These are phyloP conservation scores for Leguminivora glycinivorella DNA, from an alignment of 1,140 invertebrate species.

Conservation along the genomic window DNA sequence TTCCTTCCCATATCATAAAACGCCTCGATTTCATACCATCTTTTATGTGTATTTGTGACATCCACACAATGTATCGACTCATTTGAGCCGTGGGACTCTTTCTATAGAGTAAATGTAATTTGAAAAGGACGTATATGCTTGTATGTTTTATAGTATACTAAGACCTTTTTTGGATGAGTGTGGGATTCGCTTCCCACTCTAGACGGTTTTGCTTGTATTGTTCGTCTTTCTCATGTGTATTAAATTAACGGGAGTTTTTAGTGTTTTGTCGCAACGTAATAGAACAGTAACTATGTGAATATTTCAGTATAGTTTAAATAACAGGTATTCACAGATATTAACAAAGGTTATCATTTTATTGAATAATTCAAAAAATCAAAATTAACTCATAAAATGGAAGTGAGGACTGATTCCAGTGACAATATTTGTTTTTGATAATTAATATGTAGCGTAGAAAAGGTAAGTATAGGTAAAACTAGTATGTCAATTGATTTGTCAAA, in stretches of 20 bases:
- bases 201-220: conserved; percentile 1
- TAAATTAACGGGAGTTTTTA: neutral
- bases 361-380: too few species aligned
- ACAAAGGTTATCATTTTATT: too few species aligned
- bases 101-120: too few species aligned
- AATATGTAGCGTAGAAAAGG: too few species aligned
- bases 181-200: neutral
- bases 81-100: neutral
- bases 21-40: neutral
- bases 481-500: too few species aligned
- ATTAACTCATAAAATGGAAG: too few species aligned
- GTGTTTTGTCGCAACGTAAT: conserved; percentile 1
- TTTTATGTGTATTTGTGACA: neutral
- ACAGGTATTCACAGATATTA: too few species aligned
- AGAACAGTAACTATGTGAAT: neutral
- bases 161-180: neutral
- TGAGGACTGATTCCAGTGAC: too few species aligned
- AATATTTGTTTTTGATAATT: too few species aligned
- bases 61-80: neutral
- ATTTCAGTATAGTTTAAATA: neutral
- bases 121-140: neutral
- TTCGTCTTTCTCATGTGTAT: neutral
- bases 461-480: too few species aligned
- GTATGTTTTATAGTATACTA: neutral
- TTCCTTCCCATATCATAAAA: neutral